Evolutionary conservation across 2,113 vertebrate genomes (phyloP).

Genomic region (Chrysochloris asiatica): DNA sequence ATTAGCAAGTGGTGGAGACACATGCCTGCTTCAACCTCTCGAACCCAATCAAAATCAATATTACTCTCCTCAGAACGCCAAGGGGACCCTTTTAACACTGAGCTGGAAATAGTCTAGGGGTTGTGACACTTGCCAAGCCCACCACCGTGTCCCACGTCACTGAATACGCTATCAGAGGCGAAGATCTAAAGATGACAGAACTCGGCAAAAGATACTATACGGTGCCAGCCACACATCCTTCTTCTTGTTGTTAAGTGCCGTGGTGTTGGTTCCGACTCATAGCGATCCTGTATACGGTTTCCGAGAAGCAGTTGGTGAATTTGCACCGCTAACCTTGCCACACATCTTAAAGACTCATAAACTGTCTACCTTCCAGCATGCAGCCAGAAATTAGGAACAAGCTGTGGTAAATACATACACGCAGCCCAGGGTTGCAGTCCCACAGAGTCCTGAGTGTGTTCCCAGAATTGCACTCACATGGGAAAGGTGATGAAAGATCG

Average conservation of each 20-base stretch:
- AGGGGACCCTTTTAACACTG: conserved; percentile 21
- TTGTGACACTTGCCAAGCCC: conserved; percentile 51
- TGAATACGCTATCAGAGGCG: conserved; percentile 34
- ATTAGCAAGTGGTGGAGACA: not conserved
- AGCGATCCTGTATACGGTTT: too few species aligned
- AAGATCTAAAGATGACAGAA: conserved; percentile 60
- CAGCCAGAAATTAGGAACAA: conserved; percentile 33
- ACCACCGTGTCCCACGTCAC: conserved; percentile 48
- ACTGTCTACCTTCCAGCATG: not conserved
- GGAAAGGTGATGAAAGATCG: not conserved
- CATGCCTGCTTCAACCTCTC: not conserved
- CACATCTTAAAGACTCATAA: conserved; percentile 47
- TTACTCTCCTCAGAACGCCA: conserved; percentile 45
- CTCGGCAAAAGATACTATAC: conserved; percentile 2
- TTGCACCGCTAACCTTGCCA: too few species aligned
- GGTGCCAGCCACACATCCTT: not conserved
- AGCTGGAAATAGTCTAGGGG: conserved; percentile 38
- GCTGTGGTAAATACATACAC: not conserved
- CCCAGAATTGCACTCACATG: not conserved
- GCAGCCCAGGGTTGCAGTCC: fast-evolving
- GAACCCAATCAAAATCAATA: conserved; percentile 60
- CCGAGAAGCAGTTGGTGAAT: too few species aligned
- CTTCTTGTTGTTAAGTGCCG: too few species aligned
- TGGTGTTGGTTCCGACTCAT: too few species aligned
- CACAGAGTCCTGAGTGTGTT: not conserved